Conservation (phyloP, 2,888 invertebrate species). For the Ennomos fuscantarius region DNA sequence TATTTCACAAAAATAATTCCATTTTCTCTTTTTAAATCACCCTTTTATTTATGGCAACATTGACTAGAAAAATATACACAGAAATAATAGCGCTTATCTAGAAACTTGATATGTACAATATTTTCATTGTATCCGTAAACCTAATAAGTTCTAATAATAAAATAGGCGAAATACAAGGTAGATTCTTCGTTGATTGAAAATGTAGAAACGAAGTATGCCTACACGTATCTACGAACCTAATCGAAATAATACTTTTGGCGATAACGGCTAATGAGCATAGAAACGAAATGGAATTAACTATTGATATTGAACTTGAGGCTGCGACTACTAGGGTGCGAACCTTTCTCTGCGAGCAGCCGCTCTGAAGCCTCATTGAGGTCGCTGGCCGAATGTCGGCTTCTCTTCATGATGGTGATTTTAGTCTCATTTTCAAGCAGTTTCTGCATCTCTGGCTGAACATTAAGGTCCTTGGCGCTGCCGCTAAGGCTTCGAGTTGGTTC, state of each 20-base stretch:
- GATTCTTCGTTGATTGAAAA: constrained; percentile 30
- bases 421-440: constrained; percentile 66
- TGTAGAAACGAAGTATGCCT: constrained; percentile 19
- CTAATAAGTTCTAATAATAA: constrained; percentile 12
- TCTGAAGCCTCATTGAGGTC: constrained; percentile 87
- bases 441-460: constrained; percentile 64
- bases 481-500: constrained; percentile 63
- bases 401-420: constrained; percentile 62
- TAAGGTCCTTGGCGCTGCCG: constrained; percentile 66
- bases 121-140: constrained; percentile 33
- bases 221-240: constrained; percentile 41
- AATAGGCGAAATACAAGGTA: constrained; percentile 7
- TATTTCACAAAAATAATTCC: constrained; percentile 20
- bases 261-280: constrained; percentile 66
- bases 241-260: constrained; percentile 44
- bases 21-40: constrained; percentile 16
- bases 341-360: constrained; percentile 82
- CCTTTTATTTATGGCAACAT: constrained; percentile 22
- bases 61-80: constrained; percentile 38
- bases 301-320: constrained; percentile 86
- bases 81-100: constrained; percentile 18
- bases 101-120: constrained; percentile 42
- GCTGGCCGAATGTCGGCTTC: constrained; percentile 88
- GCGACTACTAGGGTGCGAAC: constrained; percentile 86
- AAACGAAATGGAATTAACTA: constrained; percentile 68